Evolutionary conservation across 2,888 invertebrate genomes (phyloP).

Genomic region (Teleogryllus oceanicus): DNA sequence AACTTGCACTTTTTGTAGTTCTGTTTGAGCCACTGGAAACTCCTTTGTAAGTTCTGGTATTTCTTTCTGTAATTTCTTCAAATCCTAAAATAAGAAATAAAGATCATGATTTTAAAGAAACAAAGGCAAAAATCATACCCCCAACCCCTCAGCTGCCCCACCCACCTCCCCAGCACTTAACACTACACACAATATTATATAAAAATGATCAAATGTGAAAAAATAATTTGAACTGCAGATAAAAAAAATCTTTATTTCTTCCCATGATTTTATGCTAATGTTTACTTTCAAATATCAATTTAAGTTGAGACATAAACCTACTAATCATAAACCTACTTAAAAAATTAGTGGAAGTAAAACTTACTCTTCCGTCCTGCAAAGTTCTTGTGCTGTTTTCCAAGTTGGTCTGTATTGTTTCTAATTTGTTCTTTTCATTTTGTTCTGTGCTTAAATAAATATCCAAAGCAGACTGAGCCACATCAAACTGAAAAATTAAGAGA

Average conservation of each 20-base stretch:
- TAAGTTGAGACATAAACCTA: too few species aligned
- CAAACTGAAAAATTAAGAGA: slow-evolving; percentile 43
- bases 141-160: too few species aligned
- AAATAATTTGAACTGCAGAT: too few species aligned
- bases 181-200: too few species aligned
- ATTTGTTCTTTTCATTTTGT: slow-evolving; percentile 60
- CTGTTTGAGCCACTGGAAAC: slow-evolving; percentile 51
- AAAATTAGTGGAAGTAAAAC: slow-evolving; percentile 19
- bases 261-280: too few species aligned
- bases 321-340: too few species aligned
- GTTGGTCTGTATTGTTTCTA: slow-evolving; percentile 56
- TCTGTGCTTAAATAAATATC: slow-evolving; percentile 69
- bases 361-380: slow-evolving; percentile 49
- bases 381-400: slow-evolving; percentile 49
- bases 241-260: too few species aligned
- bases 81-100: slow-evolving; percentile 41
- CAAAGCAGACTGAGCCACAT: slow-evolving; percentile 72
- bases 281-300: too few species aligned
- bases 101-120: background rate
- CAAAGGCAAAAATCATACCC: too few species aligned
- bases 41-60: slow-evolving; percentile 54
- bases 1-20: slow-evolving; percentile 54
- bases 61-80: slow-evolving; percentile 49
- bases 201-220: too few species aligned
- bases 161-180: too few species aligned